Percentiles rank a stretch among this genome's conserved stretches.
phyloP scores from a whole-genome alignment of 1,140 invertebrate species.

The Drosophila jambulina region DNA sequence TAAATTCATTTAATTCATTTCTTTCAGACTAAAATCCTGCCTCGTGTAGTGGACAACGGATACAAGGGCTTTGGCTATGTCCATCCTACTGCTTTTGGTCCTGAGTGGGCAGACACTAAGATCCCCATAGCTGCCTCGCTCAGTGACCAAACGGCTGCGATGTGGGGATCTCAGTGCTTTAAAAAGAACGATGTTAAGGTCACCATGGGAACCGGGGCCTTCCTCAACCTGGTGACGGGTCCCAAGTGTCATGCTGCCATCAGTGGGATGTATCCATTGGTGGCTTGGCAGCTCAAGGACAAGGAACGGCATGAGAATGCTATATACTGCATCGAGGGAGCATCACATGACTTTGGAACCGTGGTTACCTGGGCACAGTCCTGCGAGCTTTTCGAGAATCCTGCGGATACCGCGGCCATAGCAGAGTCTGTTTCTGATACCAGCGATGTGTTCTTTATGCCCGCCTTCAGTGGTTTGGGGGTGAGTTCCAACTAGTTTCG shows the following conservation, averaged over 20 bases:
- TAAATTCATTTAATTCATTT: not conserved
- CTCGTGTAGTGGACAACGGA: constrained; percentile 91
- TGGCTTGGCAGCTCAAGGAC: constrained; percentile 92
- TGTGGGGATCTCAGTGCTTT: constrained; percentile 96
- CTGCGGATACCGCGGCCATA: constrained; percentile 89
- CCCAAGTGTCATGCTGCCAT: constrained; percentile 91
- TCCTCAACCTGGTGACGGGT: constrained; percentile 96
- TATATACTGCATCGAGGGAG: constrained; percentile 93
- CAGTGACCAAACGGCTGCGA: constrained; percentile 93
- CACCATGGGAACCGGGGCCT: constrained; percentile 96
- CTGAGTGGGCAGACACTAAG: constrained; percentile 87
- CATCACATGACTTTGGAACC: constrained; percentile 94
- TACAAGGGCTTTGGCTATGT: constrained; percentile 90
- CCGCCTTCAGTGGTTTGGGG: constrained; percentile 95
- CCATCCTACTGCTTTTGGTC: constrained; percentile 89
- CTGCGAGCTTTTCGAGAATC: constrained; percentile 90
- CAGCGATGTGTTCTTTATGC: constrained; percentile 95
- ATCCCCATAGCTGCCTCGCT: constrained; percentile 88
- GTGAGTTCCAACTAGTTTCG: constrained; percentile 85
- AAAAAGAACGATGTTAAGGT: constrained; percentile 93
- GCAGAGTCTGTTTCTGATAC: constrained; percentile 90
- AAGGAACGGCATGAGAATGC: constrained; percentile 72
- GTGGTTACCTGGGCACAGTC: constrained; percentile 94
- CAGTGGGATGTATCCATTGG: constrained; percentile 93
- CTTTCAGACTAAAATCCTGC: constrained; percentile 89